Conservation (phyloP, 2,888 invertebrate species). For the Drosophila neonasuta region DNA sequence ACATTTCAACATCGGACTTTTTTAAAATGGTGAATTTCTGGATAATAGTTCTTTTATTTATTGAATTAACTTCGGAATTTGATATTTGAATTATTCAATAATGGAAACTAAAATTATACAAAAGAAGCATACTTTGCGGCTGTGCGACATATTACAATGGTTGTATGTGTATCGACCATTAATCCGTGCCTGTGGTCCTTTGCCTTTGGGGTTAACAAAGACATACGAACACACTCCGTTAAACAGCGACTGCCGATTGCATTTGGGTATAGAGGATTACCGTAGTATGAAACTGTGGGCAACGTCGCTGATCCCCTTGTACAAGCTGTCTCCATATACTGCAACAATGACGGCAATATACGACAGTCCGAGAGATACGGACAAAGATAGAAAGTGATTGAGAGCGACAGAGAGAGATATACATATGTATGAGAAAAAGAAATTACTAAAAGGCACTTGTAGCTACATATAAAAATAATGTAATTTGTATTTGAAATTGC, state of each 20-base stretch:
- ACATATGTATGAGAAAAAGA: conserved; percentile 17
- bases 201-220: conserved; percentile 50
- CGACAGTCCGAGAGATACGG: not conserved
- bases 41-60: too few species aligned
- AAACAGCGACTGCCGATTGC: conserved; percentile 66
- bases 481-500: conserved; percentile 78
- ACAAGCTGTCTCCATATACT: conserved; percentile 67
- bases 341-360: conserved; percentile 28
- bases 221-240: conserved; percentile 9
- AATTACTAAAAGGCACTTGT: conserved; percentile 67
- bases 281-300: conserved; percentile 71
- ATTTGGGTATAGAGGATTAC: conserved; percentile 79
- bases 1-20: too few species aligned
- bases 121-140: too few species aligned
- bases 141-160: conserved; percentile 7
- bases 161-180: conserved; percentile 47
- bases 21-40: too few species aligned
- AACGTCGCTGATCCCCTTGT: conserved; percentile 67
- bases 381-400: conserved; percentile 15
- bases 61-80: too few species aligned
- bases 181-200: conserved; percentile 53
- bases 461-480: conserved; percentile 71
- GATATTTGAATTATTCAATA: too few species aligned
- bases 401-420: not conserved
- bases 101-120: too few species aligned